Conservation (phyloP, 2,797 vertebrate genomes). For the Myripristis jacobus region DNA sequence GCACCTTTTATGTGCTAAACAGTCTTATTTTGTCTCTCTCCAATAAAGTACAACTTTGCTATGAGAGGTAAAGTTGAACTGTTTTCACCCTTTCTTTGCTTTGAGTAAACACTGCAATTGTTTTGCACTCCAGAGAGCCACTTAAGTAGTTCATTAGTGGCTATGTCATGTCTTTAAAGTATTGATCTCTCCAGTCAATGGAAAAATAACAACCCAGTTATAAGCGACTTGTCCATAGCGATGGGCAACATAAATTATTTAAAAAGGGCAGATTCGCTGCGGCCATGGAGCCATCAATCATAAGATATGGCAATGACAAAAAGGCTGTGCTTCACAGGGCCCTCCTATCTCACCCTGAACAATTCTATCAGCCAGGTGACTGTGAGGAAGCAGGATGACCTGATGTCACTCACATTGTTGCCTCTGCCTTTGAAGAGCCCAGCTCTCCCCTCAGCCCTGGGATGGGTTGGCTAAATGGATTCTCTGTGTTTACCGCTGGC, state of each 20-base stretch:
- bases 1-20: conserved; percentile 11
- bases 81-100: conserved; percentile 65
- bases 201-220: conserved; percentile 99
- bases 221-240: conserved; percentile 97
- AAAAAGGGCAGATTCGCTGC: conserved; percentile 99
- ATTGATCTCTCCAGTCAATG: conserved; percentile 95
- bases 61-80: conserved; percentile 50
- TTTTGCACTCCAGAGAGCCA: conserved; percentile 82
- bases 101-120: conserved; percentile 77
- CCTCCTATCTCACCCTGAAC: conserved; percentile 92
- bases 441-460: conserved; percentile 89
- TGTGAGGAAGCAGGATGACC: conserved; percentile 93
- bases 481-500: conserved; percentile 90
- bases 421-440: conserved; percentile 94
- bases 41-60: conserved; percentile 55
- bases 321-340: conserved; percentile 91
- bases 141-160: conserved; percentile 87
- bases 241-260: conserved; percentile 99
- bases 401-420: conserved; percentile 97
- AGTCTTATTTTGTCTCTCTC: conserved; percentile 16
- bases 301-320: conserved; percentile 97
- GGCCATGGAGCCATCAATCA: conserved; percentile 99
- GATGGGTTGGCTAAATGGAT: conserved; percentile 96
- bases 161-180: conserved; percentile 94
- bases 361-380: conserved; percentile 98